These are phyloP conservation scores for Epinotia ramella DNA, from an alignment of 2,888 invertebrate species.

Conservation along the genomic window DNA sequence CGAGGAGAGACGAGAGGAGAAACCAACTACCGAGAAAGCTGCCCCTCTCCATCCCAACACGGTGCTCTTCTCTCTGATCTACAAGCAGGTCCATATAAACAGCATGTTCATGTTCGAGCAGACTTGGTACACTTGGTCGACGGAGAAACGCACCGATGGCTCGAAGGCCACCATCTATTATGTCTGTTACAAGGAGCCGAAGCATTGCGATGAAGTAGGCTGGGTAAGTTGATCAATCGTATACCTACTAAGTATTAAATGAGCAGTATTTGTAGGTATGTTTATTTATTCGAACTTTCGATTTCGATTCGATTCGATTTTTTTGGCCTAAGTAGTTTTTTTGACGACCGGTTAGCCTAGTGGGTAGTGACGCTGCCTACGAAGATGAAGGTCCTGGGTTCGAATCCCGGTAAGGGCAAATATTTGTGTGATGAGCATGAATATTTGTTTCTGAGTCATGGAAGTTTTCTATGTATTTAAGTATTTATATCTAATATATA, in stretches of 20 bases:
- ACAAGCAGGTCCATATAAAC: constrained; percentile 74
- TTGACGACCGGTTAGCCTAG: too few species aligned
- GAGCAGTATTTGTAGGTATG: neutral
- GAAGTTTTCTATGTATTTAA: too few species aligned
- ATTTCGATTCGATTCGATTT: too few species aligned
- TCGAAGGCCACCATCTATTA: constrained; percentile 74
- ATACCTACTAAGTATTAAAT: neutral
- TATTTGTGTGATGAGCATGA: too few species aligned
- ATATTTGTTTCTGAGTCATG: too few species aligned
- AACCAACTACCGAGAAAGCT: constrained; percentile 62
- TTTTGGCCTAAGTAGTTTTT: too few species aligned
- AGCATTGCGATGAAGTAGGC: constrained; percentile 77
- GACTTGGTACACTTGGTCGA: constrained; percentile 81
- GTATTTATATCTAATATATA: too few species aligned
- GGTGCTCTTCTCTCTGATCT: constrained; percentile 76
- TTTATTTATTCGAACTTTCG: too few species aligned
- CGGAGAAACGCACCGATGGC: constrained; percentile 73
- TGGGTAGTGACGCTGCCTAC: too few species aligned
- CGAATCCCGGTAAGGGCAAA: too few species aligned
- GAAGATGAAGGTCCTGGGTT: too few species aligned
- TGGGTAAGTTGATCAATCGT: constrained; percentile 65
- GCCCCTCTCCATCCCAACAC: constrained; percentile 74
- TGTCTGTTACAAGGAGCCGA: constrained; percentile 78
- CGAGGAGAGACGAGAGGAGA: constrained; percentile 66
- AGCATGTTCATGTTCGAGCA: constrained; percentile 81